Base-by-base conservation (phyloP, 2,113 vertebrate genomes). In the Aptenodytes patagonicus region DNA sequence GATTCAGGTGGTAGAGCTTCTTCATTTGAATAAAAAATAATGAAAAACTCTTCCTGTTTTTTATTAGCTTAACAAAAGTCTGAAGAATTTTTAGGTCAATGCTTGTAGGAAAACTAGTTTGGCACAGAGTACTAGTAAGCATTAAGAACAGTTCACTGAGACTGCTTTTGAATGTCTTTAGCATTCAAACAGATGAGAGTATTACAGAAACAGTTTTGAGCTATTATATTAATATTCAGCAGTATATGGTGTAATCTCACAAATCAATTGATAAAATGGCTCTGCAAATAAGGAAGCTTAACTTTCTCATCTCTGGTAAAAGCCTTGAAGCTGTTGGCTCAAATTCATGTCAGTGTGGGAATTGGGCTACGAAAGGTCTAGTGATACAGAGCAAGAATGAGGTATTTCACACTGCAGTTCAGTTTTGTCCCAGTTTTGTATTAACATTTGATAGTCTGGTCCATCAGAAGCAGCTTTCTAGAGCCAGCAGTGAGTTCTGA, bases 231-330 rank as follows among this genome's bases (percentile, higher is more conserved):
- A 91, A 94, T 87, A 69, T 95, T 83, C 18, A 66, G 78, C 84
- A 83, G 36, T 95, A 71, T 78, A 68, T 94, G 83, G 68, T 73
- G 22, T 46, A 83, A 90, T 95, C 81, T 25, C 13, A 87, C 38
- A 87, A 96, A 95, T 90, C 75, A 92, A 10, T 97, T 96, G 95
- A 94, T 97, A 92, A 97, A 97, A 85, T 86, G 81, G 68, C 76
- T 94, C 68, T 90, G 72, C 75, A 93, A 93, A 94, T 95, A 89
- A 83, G 89, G 83, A 86, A 96, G 73, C 52, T 93, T 89, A 65
- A 70, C 65, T 86, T 80, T 9, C 42, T 79, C 20, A 38, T 91
- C 57, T 91, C 46, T 70, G 46, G 25, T 88, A 18, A 84, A 85
- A 65, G 36, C 62, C 61, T 86, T 3, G 62, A 84, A 80, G 66